A percentile compares a stretch with the other conserved stretches of the same genome.
These are phyloP conservation scores for Strix uralensis DNA, from an alignment of 2,113 vertebrate species.

Conservation along the genomic window DNA sequence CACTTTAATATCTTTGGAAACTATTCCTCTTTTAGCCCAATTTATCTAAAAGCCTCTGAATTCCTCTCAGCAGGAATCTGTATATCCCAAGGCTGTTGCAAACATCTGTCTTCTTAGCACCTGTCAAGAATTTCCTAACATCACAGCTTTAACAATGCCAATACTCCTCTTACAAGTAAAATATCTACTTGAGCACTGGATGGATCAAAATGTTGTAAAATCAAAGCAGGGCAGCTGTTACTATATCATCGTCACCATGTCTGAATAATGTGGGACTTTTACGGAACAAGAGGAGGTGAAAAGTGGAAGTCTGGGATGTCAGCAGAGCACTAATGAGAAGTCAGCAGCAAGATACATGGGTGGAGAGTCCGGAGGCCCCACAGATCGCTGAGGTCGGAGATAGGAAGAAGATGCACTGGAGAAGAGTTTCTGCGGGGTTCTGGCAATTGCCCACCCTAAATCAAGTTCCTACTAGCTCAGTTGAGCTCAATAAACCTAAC, in stretches of 20 bases:
- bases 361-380: not conserved
- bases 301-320: not conserved
- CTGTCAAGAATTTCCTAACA: not conserved
- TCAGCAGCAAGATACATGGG: not conserved
- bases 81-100: not conserved
- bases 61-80: not conserved
- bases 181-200: not conserved
- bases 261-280: not conserved
- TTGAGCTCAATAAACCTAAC: not conserved
- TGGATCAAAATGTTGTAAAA: not conserved
- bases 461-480: constrained; percentile 32
- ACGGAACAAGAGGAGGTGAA: not conserved
- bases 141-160: not conserved
- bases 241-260: fast-evolving
- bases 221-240: not conserved
- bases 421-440: not conserved
- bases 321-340: not conserved
- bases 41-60: not conserved
- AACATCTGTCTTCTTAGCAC: not conserved
- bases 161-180: not conserved
- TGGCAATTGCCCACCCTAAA: not conserved
- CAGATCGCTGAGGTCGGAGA: not conserved
- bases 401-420: not conserved
- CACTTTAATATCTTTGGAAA: not conserved
- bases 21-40: not conserved